phyloP scores from a whole-genome alignment of 2,888 invertebrate genomes.

The Ichneumon xanthorius region DNA sequence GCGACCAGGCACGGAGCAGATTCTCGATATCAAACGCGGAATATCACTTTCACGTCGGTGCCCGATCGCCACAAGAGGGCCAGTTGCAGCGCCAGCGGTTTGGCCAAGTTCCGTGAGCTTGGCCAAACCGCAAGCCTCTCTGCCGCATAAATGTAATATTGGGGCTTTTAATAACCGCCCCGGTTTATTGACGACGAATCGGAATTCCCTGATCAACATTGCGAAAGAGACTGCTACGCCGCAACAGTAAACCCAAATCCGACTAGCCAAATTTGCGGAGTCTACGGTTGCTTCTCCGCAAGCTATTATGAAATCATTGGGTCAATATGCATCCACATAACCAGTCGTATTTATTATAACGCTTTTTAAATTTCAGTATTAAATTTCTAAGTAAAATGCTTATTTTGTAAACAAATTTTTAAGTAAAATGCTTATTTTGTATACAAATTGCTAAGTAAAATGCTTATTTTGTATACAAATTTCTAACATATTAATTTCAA shows the following conservation, averaged over 20 bases:
- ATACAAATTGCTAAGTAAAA: background rate
- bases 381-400: background rate
- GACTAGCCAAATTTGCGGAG: background rate
- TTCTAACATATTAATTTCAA: background rate
- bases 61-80: background rate
- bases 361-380: too few relatives aligned
- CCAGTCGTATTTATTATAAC: too few relatives aligned
- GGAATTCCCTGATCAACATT: slow-evolving; percentile 47
- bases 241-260: background rate
- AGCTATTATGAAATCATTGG: background rate
- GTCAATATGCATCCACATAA: too few relatives aligned
- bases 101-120: slow-evolving; percentile 3
- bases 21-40: slow-evolving; percentile 26
- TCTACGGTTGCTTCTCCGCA: background rate
- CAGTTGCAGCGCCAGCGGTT: slow-evolving; percentile 4
- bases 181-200: slow-evolving; percentile 43
- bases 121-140: slow-evolving; percentile 23
- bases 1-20: background rate
- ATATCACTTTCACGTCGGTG: slow-evolving; percentile 28
- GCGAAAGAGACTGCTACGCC: slow-evolving; percentile 26
- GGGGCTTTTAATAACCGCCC: slow-evolving; percentile 51
- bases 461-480: background rate
- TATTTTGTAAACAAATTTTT: background rate
- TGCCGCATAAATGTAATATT: slow-evolving; percentile 39
- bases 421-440: background rate